Conservation (phyloP, 2,888 invertebrate genomes). For the Theretra japonica region DNA sequence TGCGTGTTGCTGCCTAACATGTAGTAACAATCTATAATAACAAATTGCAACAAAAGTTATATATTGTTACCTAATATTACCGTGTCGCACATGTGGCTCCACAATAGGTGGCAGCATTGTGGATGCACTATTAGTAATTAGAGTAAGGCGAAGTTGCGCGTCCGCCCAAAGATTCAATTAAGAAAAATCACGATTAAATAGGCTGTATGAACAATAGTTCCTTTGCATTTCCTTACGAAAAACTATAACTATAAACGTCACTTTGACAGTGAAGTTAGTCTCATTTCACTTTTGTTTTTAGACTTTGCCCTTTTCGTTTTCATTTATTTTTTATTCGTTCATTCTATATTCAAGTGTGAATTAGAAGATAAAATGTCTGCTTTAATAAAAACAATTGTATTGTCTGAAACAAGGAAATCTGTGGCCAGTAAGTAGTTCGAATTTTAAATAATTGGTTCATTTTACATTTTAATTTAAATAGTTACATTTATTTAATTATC, state of each 20-base stretch:
- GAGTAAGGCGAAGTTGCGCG: no score
- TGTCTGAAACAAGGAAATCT: constrained; percentile 31
- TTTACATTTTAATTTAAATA: neutral
- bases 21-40: no score
- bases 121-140: no score
- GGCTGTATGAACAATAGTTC: neutral
- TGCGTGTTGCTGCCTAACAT: no score
- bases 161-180: no score
- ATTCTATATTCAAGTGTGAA: neutral
- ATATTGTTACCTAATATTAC: no score
- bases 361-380: constrained; percentile 44
- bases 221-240: neutral
- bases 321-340: constrained; percentile 16
- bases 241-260: neutral
- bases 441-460: neutral
- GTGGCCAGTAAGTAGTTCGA: neutral
- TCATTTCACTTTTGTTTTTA: constrained; percentile 32
- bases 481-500: no score
- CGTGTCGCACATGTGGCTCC: no score
- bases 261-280: constrained; percentile 2
- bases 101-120: no score
- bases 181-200: no score
- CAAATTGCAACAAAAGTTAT: no score
- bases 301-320: constrained; percentile 33
- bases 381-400: constrained; percentile 49